Conservation (phyloP, 92 coral and sea anemone species). For the Zoanthus sansibaricus region DNA sequence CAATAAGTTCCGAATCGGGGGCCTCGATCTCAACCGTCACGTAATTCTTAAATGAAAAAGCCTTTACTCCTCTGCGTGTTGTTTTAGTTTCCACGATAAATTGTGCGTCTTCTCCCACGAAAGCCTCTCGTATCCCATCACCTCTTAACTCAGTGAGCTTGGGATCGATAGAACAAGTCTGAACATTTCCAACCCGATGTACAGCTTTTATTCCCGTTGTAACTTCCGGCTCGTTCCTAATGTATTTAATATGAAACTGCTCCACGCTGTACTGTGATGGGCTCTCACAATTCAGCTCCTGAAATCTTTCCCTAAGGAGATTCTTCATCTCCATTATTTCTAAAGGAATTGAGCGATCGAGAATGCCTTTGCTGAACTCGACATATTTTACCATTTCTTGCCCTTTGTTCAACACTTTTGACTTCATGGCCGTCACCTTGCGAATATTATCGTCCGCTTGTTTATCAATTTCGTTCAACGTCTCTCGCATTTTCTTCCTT, state of each 20-base stretch:
- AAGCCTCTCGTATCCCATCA: background rate
- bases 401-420: background rate
- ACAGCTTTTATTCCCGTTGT: background rate
- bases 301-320: conserved; percentile 2
- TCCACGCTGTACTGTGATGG: conserved; percentile 21
- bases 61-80: background rate
- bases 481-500: background rate
- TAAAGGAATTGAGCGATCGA: conserved; percentile 18
- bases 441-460: conserved; percentile 4
- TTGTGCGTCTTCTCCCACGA: background rate
- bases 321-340: conserved; percentile 25
- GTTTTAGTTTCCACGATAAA: conserved; percentile 35
- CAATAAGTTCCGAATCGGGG: background rate
- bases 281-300: conserved; percentile 17
- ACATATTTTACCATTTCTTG: background rate
- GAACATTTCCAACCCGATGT: conserved; percentile 13
- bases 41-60: background rate
- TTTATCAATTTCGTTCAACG: background rate
- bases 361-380: conserved; percentile 18
- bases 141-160: conserved; percentile 3
- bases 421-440: background rate
- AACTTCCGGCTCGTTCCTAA: background rate
- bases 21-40: conserved; percentile 22
- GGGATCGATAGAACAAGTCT: conserved; percentile 12
- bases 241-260: conserved; percentile 32